Conservation (phyloP, 2,888 invertebrate genomes). For the Caenorhabditis virilis region DNA sequence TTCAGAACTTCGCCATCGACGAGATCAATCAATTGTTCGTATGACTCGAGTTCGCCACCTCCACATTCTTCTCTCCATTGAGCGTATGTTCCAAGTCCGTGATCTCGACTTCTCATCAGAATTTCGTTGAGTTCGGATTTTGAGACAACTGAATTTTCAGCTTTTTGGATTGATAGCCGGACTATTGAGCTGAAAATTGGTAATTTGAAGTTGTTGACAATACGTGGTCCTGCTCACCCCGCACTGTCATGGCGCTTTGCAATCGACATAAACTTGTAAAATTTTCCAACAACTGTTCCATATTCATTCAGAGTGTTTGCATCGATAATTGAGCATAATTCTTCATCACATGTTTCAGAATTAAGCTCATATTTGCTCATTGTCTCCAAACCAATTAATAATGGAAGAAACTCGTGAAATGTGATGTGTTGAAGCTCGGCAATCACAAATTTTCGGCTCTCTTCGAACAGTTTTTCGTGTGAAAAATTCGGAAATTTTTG, state of each 20-base stretch:
- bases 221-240: background rate
- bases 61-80: conserved; percentile 46
- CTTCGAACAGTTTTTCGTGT: conserved; percentile 62
- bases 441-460: conserved; percentile 69
- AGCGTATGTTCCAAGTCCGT: conserved; percentile 42
- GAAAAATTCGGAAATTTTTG: background rate
- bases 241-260: too few species aligned
- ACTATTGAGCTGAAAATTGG: conserved; percentile 1
- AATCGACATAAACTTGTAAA: conserved; percentile 41
- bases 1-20: conserved; percentile 13
- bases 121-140: conserved; percentile 10
- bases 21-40: conserved; percentile 11
- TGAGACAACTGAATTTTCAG: background rate
- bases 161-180: background rate
- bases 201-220: background rate
- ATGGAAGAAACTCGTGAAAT: conserved; percentile 65
- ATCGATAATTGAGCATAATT: conserved; percentile 74
- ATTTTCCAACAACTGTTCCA: conserved; percentile 71
- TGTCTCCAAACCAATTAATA: conserved; percentile 36
- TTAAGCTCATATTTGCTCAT: conserved; percentile 12
- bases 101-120: conserved; percentile 47
- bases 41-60: conserved; percentile 17
- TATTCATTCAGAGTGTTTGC: conserved; percentile 85
- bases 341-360: background rate
- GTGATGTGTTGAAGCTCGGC: conserved; percentile 74